phyloP scores from a whole-genome alignment of 2,888 invertebrate genomes.

The Dryocosmus kuriphilus region DNA sequence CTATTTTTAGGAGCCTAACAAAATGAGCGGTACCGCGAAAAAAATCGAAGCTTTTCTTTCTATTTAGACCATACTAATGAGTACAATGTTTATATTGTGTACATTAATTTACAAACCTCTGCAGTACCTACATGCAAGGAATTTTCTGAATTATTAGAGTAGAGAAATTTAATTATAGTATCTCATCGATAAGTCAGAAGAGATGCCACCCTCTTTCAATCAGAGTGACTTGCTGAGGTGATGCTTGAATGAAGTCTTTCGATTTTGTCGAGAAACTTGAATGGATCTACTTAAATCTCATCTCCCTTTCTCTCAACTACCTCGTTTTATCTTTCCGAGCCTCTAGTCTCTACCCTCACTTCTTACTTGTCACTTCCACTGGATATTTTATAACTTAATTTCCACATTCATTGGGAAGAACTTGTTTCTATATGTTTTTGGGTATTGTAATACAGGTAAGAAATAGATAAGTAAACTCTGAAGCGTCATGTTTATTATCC shows the following conservation, averaged over 20 bases:
- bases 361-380: background rate
- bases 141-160: background rate
- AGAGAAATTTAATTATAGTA: conserved; percentile 2
- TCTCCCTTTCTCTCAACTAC: background rate
- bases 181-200: background rate
- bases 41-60: too few relatives aligned
- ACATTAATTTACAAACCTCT: background rate
- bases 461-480: too few relatives aligned
- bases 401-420: too few relatives aligned
- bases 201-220: background rate
- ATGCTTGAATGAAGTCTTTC: conserved; percentile 14
- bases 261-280: background rate
- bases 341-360: too few relatives aligned
- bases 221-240: background rate
- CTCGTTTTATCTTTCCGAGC: background rate
- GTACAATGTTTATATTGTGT: background rate
- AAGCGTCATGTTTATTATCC: too few relatives aligned
- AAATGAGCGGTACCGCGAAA: too few relatives aligned
- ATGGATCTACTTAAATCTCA: conserved; percentile 2
- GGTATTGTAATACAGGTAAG: too few relatives aligned
- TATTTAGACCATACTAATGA: too few relatives aligned
- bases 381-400: background rate
- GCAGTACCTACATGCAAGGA: background rate
- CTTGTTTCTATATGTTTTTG: too few relatives aligned
- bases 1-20: too few relatives aligned